phyloP scores from a whole-genome alignment of 2,113 vertebrate species.

The Astur gentilis region DNA sequence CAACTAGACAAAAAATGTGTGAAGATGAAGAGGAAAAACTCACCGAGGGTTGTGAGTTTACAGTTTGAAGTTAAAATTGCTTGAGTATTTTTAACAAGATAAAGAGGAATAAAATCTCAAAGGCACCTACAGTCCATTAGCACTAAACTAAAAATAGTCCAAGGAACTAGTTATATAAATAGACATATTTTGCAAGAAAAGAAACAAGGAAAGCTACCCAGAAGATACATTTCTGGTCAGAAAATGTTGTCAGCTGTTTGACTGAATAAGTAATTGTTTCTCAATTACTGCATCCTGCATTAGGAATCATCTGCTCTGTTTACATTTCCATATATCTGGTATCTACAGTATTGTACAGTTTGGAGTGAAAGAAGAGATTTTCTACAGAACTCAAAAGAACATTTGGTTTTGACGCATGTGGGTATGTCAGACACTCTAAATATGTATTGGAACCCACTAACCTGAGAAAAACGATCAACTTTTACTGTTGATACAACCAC shows the following conservation, averaged over 20 bases:
- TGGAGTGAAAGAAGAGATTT: neutral
- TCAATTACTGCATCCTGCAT: neutral
- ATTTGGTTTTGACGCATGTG: neutral
- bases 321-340: neutral
- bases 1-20: neutral
- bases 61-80: neutral
- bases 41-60: neutral
- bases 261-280: neutral
- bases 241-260: neutral
- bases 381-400: neutral
- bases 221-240: neutral
- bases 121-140: neutral
- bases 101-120: neutral
- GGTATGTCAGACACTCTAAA: neutral
- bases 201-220: neutral
- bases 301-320: neutral
- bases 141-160: neutral
- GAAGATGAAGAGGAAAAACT: neutral
- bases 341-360: neutral
- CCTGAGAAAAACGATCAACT: neutral
- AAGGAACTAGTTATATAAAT: neutral
- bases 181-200: neutral
- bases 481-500: neutral
- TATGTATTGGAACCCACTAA: neutral
- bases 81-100: neutral